Evolutionary conservation across 2,797 vertebrate genomes (phyloP).

Genomic region (Setipinna tenuifilis): DNA sequence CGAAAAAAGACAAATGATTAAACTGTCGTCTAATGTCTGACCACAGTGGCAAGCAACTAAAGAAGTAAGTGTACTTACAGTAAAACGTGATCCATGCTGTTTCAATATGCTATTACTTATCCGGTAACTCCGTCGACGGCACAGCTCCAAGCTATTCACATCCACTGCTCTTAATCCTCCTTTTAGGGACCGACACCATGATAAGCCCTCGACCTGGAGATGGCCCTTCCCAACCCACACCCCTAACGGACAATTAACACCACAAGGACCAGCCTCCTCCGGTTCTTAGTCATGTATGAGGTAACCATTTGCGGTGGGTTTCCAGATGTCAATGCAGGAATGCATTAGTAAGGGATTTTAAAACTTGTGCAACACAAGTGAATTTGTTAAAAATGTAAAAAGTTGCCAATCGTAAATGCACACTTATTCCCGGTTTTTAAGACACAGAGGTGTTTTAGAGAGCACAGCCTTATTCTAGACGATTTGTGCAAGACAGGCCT

Average conservation of each 20-base stretch:
- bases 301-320: not conserved
- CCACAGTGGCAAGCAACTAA: too few relatives aligned
- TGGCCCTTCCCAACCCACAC: not conserved
- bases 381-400: not conserved
- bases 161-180: not conserved
- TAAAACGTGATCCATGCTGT: not conserved
- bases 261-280: slow-evolving; percentile 50
- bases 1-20: not conserved
- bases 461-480: too few relatives aligned
- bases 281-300: slow-evolving; percentile 39
- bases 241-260: slow-evolving; percentile 54
- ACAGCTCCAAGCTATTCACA: not conserved
- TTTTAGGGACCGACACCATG: not conserved
- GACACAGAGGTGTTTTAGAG: too few relatives aligned
- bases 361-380: not conserved
- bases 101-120: not conserved
- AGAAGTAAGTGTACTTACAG: not conserved
- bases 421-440: too few relatives aligned
- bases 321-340: slow-evolving; percentile 1
- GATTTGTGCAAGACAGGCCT: too few relatives aligned
- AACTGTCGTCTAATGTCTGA: not conserved
- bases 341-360: not conserved
- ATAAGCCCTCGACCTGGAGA: not conserved
- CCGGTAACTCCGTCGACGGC: not conserved
- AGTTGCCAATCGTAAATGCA: too few relatives aligned